Percentiles rank a stretch among this genome's conserved stretches.
Conservation (phyloP, 2,888 invertebrate genomes). For the Ichneumoninae sp. region DNA sequence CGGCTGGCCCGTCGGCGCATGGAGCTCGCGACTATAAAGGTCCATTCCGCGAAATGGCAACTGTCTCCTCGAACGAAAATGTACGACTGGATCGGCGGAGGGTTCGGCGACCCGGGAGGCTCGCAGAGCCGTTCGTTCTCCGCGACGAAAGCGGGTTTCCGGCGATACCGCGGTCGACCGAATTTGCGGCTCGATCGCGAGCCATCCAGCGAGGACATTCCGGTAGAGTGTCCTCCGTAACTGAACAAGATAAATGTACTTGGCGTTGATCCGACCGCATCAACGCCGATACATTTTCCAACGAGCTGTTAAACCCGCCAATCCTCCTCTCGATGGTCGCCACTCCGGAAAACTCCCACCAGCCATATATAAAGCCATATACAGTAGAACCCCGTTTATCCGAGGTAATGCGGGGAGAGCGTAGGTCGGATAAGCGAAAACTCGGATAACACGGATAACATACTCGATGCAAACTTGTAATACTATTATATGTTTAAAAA, state of each 20-base stretch:
- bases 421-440: too few species aligned
- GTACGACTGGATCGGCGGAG: not conserved
- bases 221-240: constrained; percentile 5
- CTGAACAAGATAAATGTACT: constrained; percentile 58
- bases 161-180: constrained; percentile 52
- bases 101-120: not conserved
- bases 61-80: constrained; percentile 41
- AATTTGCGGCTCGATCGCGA: constrained; percentile 46
- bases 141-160: constrained; percentile 27
- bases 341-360: not conserved
- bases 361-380: not conserved
- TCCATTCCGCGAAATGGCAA: constrained; percentile 20
- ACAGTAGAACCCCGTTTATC: too few species aligned
- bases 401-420: too few species aligned
- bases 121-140: constrained; percentile 22
- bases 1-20: not conserved
- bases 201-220: constrained; percentile 14
- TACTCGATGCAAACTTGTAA: too few species aligned
- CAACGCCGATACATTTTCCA: constrained; percentile 58
- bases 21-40: constrained; percentile 1
- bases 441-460: too few species aligned
- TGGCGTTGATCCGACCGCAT: constrained; percentile 55
- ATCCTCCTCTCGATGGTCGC: not conserved
- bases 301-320: constrained; percentile 30
- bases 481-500: too few species aligned